Conservation (phyloP, 2,797 vertebrate species). For the Sebastes hubbsi region DNA sequence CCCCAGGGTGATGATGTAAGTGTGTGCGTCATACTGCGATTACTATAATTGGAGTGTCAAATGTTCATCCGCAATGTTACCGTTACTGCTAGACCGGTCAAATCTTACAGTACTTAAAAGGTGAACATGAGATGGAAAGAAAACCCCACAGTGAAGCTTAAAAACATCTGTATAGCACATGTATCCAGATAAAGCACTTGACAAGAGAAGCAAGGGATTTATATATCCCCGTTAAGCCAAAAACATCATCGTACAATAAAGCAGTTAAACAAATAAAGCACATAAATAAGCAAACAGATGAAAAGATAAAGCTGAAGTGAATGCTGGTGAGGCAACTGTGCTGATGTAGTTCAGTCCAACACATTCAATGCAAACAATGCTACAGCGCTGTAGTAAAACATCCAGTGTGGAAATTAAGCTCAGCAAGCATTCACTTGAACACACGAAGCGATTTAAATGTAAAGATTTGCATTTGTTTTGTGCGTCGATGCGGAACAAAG, state of each 20-base stretch:
- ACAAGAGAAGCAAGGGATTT: neutral
- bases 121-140: slow-evolving; percentile 29
- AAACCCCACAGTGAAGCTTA: slow-evolving; percentile 2
- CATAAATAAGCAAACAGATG: neutral
- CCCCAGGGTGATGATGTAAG: neutral
- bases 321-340: slow-evolving; percentile 29
- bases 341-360: slow-evolving; percentile 18
- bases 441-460: slow-evolving; percentile 4
- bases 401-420: neutral
- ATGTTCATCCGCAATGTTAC: neutral
- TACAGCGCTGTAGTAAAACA: neutral
- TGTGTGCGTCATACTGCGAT: neutral
- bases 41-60: neutral
- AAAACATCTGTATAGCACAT: slow-evolving; percentile 28
- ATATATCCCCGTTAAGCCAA: neutral
- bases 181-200: slow-evolving; percentile 15
- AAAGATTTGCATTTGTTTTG: slow-evolving; percentile 7
- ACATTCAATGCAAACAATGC: slow-evolving; percentile 12
- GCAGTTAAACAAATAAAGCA: slow-evolving; percentile 26
- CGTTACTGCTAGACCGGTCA: neutral
- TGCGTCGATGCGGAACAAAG: slow-evolving; percentile 20
- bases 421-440: neutral
- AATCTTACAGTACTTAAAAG: neutral
- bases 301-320: slow-evolving; percentile 16
- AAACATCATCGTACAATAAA: neutral